These are phyloP conservation scores for Panorpa germanica DNA, from an alignment of 2,888 invertebrate genomes.

Conservation along the genomic window DNA sequence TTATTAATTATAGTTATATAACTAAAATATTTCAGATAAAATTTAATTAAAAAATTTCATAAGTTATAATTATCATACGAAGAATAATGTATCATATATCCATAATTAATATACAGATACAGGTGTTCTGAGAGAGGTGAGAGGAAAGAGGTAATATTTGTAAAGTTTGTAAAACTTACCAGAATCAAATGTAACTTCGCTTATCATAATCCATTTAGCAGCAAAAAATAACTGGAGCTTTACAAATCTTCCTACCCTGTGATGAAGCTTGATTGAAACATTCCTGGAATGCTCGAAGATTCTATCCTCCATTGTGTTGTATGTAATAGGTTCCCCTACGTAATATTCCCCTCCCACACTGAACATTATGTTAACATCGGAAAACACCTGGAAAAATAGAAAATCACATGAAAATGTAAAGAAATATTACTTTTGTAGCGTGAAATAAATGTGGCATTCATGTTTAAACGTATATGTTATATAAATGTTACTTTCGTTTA, in stretches of 20 bases:
- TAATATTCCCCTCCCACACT: conserved; percentile 64
- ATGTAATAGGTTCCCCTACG: conserved; percentile 57
- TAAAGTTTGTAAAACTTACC: conserved; percentile 26
- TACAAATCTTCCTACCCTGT: conserved; percentile 64
- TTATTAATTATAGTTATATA: too few relatives aligned
- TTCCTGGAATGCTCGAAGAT: conserved; percentile 67
- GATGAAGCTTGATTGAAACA: conserved; percentile 63
- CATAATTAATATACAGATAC: too few relatives aligned
- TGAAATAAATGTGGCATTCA: too few relatives aligned
- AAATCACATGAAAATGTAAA: too few relatives aligned
- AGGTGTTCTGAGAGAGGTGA: too few relatives aligned
- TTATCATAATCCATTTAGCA: conserved; percentile 73
- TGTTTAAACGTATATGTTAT: too few relatives aligned
- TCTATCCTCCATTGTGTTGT: conserved; percentile 50
- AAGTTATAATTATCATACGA: too few relatives aligned
- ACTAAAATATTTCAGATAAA: too few relatives aligned
- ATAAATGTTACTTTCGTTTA: too few relatives aligned
- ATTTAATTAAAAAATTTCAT: too few relatives aligned
- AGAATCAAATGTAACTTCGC: conserved; percentile 76
- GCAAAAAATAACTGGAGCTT: conserved; percentile 61
- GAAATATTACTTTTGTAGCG: too few relatives aligned
- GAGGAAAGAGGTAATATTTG: neutral
- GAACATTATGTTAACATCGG: conserved; percentile 60
- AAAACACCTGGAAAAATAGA: conserved; percentile 56
- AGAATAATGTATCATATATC: too few relatives aligned